These are phyloP conservation scores for Rhinophrynus dorsalis DNA, from an alignment of 2,797 vertebrate species.

Conservation along the genomic window DNA sequence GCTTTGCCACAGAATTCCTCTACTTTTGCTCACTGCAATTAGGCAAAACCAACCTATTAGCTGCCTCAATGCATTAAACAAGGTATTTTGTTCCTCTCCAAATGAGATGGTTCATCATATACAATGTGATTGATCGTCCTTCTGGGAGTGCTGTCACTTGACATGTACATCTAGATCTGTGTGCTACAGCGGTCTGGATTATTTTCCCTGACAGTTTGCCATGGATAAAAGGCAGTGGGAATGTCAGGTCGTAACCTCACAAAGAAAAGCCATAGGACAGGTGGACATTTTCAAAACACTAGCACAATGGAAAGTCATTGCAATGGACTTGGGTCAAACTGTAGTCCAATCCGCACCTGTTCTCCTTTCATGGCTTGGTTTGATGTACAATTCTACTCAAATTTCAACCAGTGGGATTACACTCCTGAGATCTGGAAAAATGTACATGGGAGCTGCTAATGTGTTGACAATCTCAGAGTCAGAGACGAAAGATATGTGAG, in stretches of 20 bases:
- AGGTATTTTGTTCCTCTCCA: neutral
- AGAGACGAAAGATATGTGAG: neutral
- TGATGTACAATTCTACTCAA: constrained; percentile 26
- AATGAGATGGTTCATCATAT: neutral
- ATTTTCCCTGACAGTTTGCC: constrained; percentile 8
- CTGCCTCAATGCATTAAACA: neutral
- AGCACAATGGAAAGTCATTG: constrained; percentile 31
- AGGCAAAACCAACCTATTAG: neutral
- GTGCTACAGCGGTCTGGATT: neutral
- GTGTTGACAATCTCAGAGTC: constrained; percentile 26
- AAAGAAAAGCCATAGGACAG: constrained; percentile 40
- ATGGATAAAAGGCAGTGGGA: constrained; percentile 8
- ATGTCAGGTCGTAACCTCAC: constrained; percentile 31
- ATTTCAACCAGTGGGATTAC: constrained; percentile 46
- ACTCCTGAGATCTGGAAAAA: constrained; percentile 43
- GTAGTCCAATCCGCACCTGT: constrained; percentile 41
- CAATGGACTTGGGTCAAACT: constrained; percentile 33
- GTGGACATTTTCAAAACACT: constrained; percentile 32
- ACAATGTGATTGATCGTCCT: neutral
- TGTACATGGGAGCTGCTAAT: constrained; percentile 29
- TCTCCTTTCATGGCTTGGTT: constrained; percentile 17
- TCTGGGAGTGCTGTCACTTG: neutral
- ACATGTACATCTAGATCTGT: neutral
- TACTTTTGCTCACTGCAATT: no score
- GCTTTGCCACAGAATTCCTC: no score